Evolutionary conservation across 2,797 vertebrate genomes (phyloP).

Genomic region (Catharus ustulatus): DNA sequence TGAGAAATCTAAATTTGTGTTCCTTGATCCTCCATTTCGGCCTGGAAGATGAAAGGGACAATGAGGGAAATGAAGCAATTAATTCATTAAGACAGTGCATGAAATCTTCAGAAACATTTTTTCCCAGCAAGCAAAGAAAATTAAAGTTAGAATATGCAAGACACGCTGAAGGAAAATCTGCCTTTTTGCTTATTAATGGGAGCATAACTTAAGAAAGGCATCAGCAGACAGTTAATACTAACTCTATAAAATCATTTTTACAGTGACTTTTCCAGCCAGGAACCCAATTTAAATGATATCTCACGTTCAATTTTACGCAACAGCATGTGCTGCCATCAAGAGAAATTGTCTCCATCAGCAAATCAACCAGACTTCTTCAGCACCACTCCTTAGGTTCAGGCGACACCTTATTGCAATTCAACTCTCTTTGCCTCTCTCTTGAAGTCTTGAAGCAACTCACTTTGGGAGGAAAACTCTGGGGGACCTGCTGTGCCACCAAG

Average conservation of each 20-base stretch:
- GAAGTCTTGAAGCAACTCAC: neutral
- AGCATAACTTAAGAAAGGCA: neutral
- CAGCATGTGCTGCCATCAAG: neutral
- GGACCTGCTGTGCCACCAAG: neutral
- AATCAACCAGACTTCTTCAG: neutral
- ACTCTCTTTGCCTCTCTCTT: neutral
- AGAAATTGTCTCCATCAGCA: neutral
- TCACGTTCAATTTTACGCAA: neutral
- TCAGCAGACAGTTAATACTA: neutral
- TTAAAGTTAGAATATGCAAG: neutral
- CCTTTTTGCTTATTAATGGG: neutral
- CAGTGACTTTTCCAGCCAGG: conserved; percentile 20
- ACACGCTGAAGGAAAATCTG: neutral
- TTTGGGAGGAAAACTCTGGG: neutral
- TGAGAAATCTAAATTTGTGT: neutral
- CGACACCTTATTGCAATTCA: neutral
- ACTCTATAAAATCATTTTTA: conserved; percentile 18
- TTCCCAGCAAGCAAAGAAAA: neutral
- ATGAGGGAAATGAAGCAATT: neutral
- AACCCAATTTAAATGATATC: conserved; percentile 18
- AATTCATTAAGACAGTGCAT: neutral
- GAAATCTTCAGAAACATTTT: neutral
- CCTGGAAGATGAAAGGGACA: neutral
- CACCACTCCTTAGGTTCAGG: neutral
- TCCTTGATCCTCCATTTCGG: neutral